Percentiles rank a stretch among this genome's conserved stretches.
Conservation (phyloP, 2,113 vertebrate genomes). For the Perca fluviatilis region DNA sequence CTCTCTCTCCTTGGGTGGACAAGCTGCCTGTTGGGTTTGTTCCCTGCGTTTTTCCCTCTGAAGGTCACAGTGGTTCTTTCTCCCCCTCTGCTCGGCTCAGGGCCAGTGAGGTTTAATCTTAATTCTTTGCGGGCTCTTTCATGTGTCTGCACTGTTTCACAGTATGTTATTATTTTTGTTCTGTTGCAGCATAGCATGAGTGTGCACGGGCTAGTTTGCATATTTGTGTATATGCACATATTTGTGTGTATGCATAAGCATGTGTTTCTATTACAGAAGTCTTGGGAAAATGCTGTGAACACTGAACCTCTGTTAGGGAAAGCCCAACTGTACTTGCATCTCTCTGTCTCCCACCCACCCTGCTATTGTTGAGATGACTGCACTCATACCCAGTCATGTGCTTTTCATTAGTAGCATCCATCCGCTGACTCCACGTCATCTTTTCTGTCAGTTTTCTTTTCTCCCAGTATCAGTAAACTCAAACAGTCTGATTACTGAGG, state of each 20-base stretch:
- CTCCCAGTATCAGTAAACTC: constrained; percentile 39
- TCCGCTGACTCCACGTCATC: constrained; percentile 41
- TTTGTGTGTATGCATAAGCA: constrained; percentile 34
- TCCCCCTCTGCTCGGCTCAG: constrained; percentile 53
- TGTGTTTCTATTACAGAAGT: constrained; percentile 12
- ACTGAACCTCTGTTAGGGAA: constrained; percentile 45
- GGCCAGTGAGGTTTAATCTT: constrained; percentile 69
- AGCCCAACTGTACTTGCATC: constrained; percentile 45
- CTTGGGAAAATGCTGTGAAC: constrained; percentile 27
- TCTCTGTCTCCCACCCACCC: constrained; percentile 56
- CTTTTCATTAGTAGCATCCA: constrained; percentile 75
- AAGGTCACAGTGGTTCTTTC: constrained; percentile 78
- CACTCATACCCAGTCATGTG: constrained; percentile 64
- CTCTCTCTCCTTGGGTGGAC: constrained; percentile 57
- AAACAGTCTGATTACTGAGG: constrained; percentile 32
- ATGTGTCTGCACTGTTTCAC: constrained; percentile 52
- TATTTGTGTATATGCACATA: constrained; percentile 43
- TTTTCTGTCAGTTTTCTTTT: constrained; percentile 30
- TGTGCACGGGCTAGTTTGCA: constrained; percentile 26
- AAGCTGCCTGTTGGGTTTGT: constrained; percentile 69
- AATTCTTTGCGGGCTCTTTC: constrained; percentile 64
- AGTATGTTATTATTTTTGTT: constrained; percentile 41
- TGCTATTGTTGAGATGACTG: constrained; percentile 59
- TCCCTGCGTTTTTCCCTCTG: constrained; percentile 68
- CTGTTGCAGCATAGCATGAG: constrained; percentile 19